Evolutionary conservation across 2,797 vertebrate species (phyloP).

Genomic region (Hirundo rustica): DNA sequence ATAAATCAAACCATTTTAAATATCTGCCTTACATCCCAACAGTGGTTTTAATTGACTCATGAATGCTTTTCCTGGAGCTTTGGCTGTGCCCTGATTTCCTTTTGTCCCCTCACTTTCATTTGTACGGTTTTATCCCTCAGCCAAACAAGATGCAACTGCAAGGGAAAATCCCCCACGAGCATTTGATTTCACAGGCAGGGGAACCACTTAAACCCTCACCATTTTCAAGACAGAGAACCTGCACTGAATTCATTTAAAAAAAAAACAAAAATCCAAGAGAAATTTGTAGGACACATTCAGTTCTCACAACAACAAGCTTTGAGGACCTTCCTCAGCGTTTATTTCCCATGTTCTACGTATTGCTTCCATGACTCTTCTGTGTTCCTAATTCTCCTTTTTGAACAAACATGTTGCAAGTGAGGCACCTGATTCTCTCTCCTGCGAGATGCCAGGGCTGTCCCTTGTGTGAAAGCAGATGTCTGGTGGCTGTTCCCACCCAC

Average conservation of each 20-base stretch:
- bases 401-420: not conserved
- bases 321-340: not conserved
- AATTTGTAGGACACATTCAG: not conserved
- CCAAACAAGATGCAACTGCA: not conserved
- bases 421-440: not conserved
- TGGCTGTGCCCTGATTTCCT: not conserved
- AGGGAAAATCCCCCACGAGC: not conserved
- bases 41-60: not conserved
- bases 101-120: not conserved
- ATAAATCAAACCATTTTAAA: not conserved
- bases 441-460: not conserved
- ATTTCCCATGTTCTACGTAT: not conserved
- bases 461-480: not conserved
- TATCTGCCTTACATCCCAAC: not conserved
- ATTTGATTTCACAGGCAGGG: not conserved
- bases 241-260: fast-evolving
- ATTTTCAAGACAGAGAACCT: not conserved
- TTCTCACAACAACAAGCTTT: not conserved
- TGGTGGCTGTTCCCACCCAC: not conserved
- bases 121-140: not conserved
- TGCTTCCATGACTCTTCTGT: not conserved
- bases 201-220: not conserved
- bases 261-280: not conserved
- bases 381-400: not conserved
- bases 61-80: not conserved